Percentiles rank a stretch among this genome's conserved stretches.
Evolutionary conservation across 37 sponge, comb jelly and placozoan species (phyloP).

Genomic region (Diacarnus erythraeanus): DNA sequence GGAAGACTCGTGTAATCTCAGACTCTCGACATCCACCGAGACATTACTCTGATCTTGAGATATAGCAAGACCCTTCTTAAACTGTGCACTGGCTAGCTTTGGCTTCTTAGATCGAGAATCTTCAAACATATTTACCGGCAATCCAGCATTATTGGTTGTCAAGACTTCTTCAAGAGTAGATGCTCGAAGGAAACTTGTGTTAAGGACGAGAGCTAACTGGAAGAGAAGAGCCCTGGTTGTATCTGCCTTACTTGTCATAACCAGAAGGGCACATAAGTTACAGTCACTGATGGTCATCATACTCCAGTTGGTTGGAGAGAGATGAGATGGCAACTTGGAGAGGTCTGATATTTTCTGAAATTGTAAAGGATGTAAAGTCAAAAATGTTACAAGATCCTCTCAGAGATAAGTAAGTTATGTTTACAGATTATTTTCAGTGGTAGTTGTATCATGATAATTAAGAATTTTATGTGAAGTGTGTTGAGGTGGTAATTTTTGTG

Average conservation of each 20-base stretch:
- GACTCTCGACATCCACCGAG: background rate
- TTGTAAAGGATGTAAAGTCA: too few species aligned
- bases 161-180: slow-evolving; percentile 29
- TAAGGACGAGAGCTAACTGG: slow-evolving; percentile 24
- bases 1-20: background rate
- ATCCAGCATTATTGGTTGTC: slow-evolving; percentile 23
- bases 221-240: slow-evolving; percentile 1
- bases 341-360: too few species aligned
- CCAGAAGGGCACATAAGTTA: slow-evolving; percentile 42
- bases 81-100: background rate
- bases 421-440: too few species aligned
- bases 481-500: too few species aligned
- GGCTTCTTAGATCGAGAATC: slow-evolving; percentile 25
- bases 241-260: background rate
- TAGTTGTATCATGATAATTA: too few species aligned
- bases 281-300: slow-evolving; percentile 48
- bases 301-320: slow-evolving; percentile 27
- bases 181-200: background rate
- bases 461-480: too few species aligned
- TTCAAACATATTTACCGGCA: slow-evolving; percentile 23
- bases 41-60: too few species aligned
- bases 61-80: background rate
- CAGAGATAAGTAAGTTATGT: too few species aligned
- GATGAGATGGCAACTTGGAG: background rate
- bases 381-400: too few species aligned